Percentiles rank a stretch among this genome's conserved stretches.
phyloP scores from a whole-genome alignment of 2,797 vertebrate genomes.

The Morelia viridis region DNA sequence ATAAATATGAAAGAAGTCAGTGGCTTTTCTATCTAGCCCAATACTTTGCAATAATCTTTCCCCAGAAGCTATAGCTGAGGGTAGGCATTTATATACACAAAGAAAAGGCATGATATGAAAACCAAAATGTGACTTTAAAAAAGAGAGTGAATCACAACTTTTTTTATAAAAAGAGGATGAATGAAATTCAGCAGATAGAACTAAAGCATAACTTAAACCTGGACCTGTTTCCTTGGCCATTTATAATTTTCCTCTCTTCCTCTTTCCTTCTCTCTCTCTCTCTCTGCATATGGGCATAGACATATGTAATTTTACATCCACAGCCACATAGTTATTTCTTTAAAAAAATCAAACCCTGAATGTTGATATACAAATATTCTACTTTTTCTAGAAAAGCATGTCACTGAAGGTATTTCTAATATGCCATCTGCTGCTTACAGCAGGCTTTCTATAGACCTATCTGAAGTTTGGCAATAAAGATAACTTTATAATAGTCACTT shows the following conservation, averaged over 20 bases:
- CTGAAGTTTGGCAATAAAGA: neutral
- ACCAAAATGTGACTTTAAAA: neutral
- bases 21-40: constrained; percentile 70
- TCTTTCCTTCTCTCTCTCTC: no score
- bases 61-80: neutral
- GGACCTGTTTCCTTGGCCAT: rapidly evolving
- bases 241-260: no score
- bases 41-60: constrained; percentile 59
- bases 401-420: neutral
- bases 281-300: neutral
- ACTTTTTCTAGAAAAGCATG: neutral
- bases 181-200: neutral
- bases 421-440: no score
- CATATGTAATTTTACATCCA: neutral
- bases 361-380: neutral
- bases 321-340: no score
- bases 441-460: no score
- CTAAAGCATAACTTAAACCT: neutral
- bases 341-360: no score
- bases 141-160: neutral
- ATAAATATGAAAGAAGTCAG: constrained; percentile 70
- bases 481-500: no score
- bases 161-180: neutral
- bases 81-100: neutral
- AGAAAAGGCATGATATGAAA: rapidly evolving